Conservation (phyloP, 2,888 invertebrate genomes). For the Trachelus troglodyta region DNA sequence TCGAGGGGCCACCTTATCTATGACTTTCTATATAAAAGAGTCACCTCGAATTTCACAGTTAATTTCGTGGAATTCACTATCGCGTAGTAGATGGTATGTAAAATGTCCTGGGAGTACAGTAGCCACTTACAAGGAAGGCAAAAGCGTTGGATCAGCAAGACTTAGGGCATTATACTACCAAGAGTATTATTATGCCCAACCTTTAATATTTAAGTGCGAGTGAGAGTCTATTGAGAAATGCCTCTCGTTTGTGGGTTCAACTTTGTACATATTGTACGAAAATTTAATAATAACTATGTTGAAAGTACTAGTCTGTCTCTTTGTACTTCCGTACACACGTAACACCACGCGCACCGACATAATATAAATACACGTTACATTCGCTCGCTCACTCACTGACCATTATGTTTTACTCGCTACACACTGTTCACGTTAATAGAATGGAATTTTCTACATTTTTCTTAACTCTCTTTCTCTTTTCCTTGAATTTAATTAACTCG, state of each 20-base stretch:
- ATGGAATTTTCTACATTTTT: background rate
- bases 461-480: background rate
- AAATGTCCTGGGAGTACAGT: conserved; percentile 55
- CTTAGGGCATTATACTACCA: conserved; percentile 66
- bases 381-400: background rate
- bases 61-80: background rate
- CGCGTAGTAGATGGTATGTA: background rate
- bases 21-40: background rate
- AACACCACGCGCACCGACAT: conserved; percentile 1
- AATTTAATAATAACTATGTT: conserved; percentile 61
- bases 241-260: conserved; percentile 65
- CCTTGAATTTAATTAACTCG: background rate
- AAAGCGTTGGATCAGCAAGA: conserved; percentile 66
- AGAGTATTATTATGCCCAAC: conserved; percentile 67
- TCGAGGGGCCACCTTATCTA: background rate
- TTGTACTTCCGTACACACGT: conserved; percentile 53
- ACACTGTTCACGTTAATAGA: background rate
- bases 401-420: background rate
- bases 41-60: background rate
- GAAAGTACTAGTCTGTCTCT: conserved; percentile 65
- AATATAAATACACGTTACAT: background rate
- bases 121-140: conserved; percentile 58
- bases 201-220: conserved; percentile 66
- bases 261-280: conserved; percentile 63
- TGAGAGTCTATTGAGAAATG: conserved; percentile 61